Base-by-base conservation (phyloP, 2,113 vertebrate genomes). In the Phoenicopterus ruber region DNA sequence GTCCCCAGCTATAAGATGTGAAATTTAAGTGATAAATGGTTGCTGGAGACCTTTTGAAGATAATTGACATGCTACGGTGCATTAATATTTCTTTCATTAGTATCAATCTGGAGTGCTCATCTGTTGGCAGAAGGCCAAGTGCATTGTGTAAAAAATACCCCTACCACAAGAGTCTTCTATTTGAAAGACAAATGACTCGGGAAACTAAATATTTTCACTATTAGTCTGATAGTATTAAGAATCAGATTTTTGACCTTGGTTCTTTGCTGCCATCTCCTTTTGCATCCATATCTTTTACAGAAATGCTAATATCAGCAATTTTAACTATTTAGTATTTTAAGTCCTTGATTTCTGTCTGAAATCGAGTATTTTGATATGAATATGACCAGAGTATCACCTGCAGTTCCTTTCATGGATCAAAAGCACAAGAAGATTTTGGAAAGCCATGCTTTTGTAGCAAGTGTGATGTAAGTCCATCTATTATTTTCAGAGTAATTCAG, bases 81-180 rank as follows among this genome's bases (percentile, higher is more conserved):
- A 95, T 97, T 97, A 97, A 96, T 96, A 96, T 88, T 91, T 95
- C 90, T 77, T 55, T 94, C 85, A 49, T 97, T 63, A 50, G 88
- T 78, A 87, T 91, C 96, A 86, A 74, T 93, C 94, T 96, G 79
- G 67, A 97, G 82, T 1, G 3, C 71, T 97, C 82, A 88, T 94
- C 49, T 82, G 52, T 81, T 85, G 95, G 98, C 92, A 93, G 80
- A 86, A 83, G 61, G 82, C 88, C 96, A 70, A 71, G 42, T 12
- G 82, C 72, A 87, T 94, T 95, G 89, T 94, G 20, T 95, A 70
- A 81, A 89, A 95, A 82, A 86, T 62, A 38, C 71, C 63, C 25
- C n/a, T 73, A 52, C 87, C 40, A 82, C 22, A 21, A 91, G 36
- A 66, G 59, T 81, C 44, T 77, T 86, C 74, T 88, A 38, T 42